phyloP scores from a whole-genome alignment of 2,113 vertebrate species.

The Raja brachyura region DNA sequence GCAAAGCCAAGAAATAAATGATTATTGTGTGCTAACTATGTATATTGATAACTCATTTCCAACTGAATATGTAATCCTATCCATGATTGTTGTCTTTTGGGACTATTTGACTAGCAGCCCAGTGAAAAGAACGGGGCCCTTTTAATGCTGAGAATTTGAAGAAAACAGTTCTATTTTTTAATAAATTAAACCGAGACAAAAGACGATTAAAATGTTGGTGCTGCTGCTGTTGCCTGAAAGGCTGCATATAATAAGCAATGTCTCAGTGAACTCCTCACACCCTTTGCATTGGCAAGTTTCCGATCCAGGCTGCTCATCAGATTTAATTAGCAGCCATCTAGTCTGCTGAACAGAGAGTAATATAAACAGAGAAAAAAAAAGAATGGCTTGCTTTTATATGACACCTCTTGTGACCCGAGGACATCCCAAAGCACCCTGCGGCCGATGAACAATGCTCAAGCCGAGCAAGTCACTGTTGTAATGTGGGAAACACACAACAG shows the following conservation, averaged over 20 bases:
- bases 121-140: neutral
- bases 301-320: neutral
- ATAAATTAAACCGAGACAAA: neutral
- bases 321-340: neutral
- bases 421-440: neutral
- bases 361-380: neutral
- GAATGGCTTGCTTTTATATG: neutral
- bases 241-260: neutral
- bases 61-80: neutral
- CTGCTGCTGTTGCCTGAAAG: neutral
- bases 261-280: constrained; percentile 2
- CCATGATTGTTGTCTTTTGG: neutral
- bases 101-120: neutral
- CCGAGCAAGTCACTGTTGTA: too few relatives aligned
- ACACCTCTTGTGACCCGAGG: neutral
- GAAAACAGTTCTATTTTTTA: neutral
- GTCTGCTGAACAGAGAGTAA: neutral
- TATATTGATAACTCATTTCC: neutral
- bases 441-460: too few relatives aligned
- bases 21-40: neutral
- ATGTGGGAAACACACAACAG: too few relatives aligned
- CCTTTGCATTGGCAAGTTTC: neutral
- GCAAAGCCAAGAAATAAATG: neutral
- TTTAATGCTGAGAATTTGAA: neutral
- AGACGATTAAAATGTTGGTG: neutral